Conservation (phyloP, 2,888 invertebrate genomes). For the Lamproptera curius region DNA sequence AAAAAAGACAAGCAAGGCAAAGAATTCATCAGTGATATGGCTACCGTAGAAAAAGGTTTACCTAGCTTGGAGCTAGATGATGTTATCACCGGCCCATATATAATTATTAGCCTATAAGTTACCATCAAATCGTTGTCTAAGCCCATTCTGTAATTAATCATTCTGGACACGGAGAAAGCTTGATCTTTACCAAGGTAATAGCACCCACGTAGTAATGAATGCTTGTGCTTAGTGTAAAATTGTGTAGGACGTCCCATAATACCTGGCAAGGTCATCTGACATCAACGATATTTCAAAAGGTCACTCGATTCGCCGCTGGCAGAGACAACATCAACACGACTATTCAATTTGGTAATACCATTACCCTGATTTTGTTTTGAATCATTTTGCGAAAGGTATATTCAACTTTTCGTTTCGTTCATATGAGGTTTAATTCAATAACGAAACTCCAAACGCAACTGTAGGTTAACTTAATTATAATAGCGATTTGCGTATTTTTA, state of each 20-base stretch:
- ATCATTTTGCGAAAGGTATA: conserved; percentile 6
- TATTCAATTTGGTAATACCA: conserved; percentile 14
- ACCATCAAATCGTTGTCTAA: not conserved
- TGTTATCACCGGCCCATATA: too few relatives aligned
- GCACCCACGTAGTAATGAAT: not conserved
- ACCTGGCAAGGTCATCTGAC: conserved; percentile 26
- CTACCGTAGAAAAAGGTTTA: too few relatives aligned
- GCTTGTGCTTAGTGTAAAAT: conserved; percentile 23
- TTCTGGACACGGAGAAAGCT: conserved; percentile 3
- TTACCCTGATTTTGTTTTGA: conserved; percentile 1
- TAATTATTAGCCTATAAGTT: too few relatives aligned
- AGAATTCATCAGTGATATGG: too few relatives aligned
- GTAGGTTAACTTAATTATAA: too few relatives aligned
- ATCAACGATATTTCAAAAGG: conserved; percentile 16
- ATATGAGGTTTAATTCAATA: too few relatives aligned
- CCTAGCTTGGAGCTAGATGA: too few relatives aligned
- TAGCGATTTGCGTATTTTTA: too few relatives aligned
- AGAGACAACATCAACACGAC: conserved; percentile 9
- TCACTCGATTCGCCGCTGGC: conserved; percentile 5
- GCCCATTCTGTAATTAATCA: not conserved
- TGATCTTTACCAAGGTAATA: not conserved
- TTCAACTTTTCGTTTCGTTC: too few relatives aligned
- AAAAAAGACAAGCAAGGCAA: too few relatives aligned
- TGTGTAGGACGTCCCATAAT: conserved; percentile 25
- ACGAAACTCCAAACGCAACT: too few relatives aligned